Evolutionary conservation across 2,797 vertebrate species (phyloP).

Genomic region (Microctenopoma steveboyesi): DNA sequence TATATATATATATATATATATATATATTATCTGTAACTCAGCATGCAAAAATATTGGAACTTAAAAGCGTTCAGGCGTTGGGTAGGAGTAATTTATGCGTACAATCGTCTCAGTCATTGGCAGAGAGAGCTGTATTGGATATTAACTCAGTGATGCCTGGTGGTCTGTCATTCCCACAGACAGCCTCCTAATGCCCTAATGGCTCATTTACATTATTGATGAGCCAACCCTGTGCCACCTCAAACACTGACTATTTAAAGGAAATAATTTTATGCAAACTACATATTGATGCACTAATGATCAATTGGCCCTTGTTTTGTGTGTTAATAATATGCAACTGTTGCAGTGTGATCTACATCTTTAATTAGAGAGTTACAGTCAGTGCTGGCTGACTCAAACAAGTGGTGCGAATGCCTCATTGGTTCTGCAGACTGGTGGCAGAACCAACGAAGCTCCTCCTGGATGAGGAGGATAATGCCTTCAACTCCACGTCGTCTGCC

Average conservation of each 20-base stretch:
- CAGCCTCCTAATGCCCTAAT: conserved; percentile 89
- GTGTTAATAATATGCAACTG: conserved; percentile 97
- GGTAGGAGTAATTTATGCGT: conserved; percentile 46
- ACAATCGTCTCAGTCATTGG: conserved; percentile 55
- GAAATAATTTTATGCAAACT: conserved; percentile 96
- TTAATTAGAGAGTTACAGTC: conserved; percentile 85
- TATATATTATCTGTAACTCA: conserved; percentile 1
- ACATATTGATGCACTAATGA: conserved; percentile 94
- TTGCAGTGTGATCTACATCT: conserved; percentile 91
- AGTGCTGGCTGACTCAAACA: conserved; percentile 81
- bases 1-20: too few species aligned
- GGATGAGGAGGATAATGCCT: not conserved
- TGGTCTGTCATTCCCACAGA: conserved; percentile 91
- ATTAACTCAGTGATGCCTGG: conserved; percentile 82
- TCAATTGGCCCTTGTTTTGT: conserved; percentile 91
- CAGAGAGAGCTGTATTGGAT: conserved; percentile 75
- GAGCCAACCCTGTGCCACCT: conserved; percentile 94
- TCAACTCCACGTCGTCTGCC: conserved; percentile 6
- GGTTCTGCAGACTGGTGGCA: conserved; percentile 37
- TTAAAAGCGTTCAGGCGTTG: conserved; percentile 11
- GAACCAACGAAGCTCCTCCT: conserved; percentile 2
- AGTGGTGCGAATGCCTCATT: conserved; percentile 72
- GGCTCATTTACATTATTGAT: conserved; percentile 98
- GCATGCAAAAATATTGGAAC: conserved; percentile 14
- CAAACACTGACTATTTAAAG: conserved; percentile 93